Percentiles rank a stretch among this genome's conserved stretches.
Conservation (phyloP, 2,888 invertebrate genomes). For the Parnassius apollo region DNA sequence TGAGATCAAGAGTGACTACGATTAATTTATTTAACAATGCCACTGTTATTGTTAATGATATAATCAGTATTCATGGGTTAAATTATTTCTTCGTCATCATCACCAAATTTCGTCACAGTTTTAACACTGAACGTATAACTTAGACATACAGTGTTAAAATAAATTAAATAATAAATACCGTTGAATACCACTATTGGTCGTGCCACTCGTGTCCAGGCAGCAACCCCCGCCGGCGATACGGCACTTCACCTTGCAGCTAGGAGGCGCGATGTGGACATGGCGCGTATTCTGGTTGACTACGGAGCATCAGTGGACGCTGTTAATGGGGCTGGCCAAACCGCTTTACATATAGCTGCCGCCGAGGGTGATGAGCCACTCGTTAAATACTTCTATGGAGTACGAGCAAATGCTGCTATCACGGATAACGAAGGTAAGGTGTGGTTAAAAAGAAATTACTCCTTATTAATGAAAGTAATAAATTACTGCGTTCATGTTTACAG, state of each 20-base stretch:
- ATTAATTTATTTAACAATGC: no score
- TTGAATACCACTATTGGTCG: background rate
- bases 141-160: no score
- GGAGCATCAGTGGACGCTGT: conserved; percentile 95
- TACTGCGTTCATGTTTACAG: no score
- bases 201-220: conserved; percentile 74
- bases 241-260: conserved; percentile 97
- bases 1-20: no score
- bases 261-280: conserved; percentile 95
- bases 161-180: no score
- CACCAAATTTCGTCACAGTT: no score
- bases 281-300: conserved; percentile 94
- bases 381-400: conserved; percentile 96
- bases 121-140: no score
- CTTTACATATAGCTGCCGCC: conserved; percentile 96
- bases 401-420: conserved; percentile 95
- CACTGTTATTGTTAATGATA: no score
- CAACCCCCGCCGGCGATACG: conserved; percentile 93
- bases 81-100: no score
- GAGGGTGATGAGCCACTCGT: conserved; percentile 97
- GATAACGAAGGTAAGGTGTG: conserved; percentile 89
- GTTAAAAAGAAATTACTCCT: no score
- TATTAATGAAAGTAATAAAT: no score
- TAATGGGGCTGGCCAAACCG: conserved; percentile 96
- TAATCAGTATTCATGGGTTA: no score